Evolutionary conservation across 1,140 invertebrate species (phyloP), one percentile per base, ranked within the genome.

Genomic region (Nylanderia fulva): DNA sequence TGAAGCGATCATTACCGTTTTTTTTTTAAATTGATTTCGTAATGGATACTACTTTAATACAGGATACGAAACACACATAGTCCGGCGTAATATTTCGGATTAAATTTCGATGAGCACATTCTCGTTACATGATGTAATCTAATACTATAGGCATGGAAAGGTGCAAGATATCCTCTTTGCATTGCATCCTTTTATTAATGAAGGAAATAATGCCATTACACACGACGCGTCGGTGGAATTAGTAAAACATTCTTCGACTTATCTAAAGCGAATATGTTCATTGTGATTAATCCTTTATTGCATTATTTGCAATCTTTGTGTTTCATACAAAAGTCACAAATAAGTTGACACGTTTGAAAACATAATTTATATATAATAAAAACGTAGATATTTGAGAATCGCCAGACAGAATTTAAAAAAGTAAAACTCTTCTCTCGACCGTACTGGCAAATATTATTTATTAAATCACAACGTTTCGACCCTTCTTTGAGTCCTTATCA

Each of bases 141-240:
- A 33, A 58, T n/a, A 24, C 29, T 42, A 60, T 74, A 60, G 86
- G 66, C 54, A n/a, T n/a, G 72, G 36, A 48, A 39, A 21, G 33
- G 68, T 11, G 36, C 29, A 24, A 77, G 11, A 48, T 56, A 80
- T 42, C 24, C 8, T 54, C 36, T 60, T 15, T 33, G 58, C 29
- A 18, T 18, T 18, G 56, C 56, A 24, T 18, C 27, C 54, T 71
- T 74, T 87, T 79, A 33, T 60, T 88, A 85, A 88, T 52, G 83
- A 88, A 85, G 29, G 29, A 76, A 52, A 82, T 87, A 88, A 88
- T 75, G 24, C 45, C 36, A 79, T 87, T 85, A 69, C 18, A 60
- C 13, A 18, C 24, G 61, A 15, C 5, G 45, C 48, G 64, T 87
- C 64, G 60, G 42, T 33, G 61, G 58, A 48, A 64, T 71, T 64